Evolutionary conservation across 2,797 vertebrate genomes (phyloP), one percentile per base, ranked within the genome.

Genomic region (Cyprinodon diabolis): DNA sequence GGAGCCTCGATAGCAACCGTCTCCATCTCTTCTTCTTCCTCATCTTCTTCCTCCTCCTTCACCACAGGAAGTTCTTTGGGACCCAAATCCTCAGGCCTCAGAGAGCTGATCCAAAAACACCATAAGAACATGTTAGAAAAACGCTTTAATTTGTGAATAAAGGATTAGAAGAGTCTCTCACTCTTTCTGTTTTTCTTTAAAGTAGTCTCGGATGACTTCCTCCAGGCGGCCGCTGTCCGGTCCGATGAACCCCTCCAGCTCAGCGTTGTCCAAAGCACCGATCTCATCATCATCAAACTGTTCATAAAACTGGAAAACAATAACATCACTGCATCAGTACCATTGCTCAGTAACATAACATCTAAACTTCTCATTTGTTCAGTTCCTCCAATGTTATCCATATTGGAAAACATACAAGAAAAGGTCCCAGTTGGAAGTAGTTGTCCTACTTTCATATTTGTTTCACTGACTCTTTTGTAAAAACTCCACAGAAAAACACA

Each of bases 211-310:
- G 84, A 99, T 94, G 57, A 99, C 93, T 75, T 97, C 96, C 25
- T 97, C 93, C 79, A 99, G 84, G 0, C 98, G 96, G 54, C 23
- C 77, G 74, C 96, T 98, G 92, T 96, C 94, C 0, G 95, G 94
- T 57, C 94, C 89, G 76, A 99, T 97, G 82, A 93, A 96, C 15
- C 98, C 98, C 90, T 99, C 98, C 86, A 99, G 90, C 86, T 99
- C 98, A 0, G 95, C 92, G 9, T 99, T 97, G 91, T 99, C 98
- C 92, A 99, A 91, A 6, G 98, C 95, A 65, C 98, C 98, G 47
- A 99, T 98, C 91, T 99, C 98, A 76, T 96, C 97, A 12, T 98
- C 97, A 8, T 98, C 97, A 86, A 98, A 99, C 81, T 98, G 97
- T 62, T 99, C 96, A 58, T 93, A 99, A 87, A 99, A 98, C 98